Percentiles rank a stretch among this genome's conserved stretches.
These are phyloP conservation scores for Drosophila eugracilis DNA, from an alignment of 1,140 invertebrate species.

Conservation along the genomic window DNA sequence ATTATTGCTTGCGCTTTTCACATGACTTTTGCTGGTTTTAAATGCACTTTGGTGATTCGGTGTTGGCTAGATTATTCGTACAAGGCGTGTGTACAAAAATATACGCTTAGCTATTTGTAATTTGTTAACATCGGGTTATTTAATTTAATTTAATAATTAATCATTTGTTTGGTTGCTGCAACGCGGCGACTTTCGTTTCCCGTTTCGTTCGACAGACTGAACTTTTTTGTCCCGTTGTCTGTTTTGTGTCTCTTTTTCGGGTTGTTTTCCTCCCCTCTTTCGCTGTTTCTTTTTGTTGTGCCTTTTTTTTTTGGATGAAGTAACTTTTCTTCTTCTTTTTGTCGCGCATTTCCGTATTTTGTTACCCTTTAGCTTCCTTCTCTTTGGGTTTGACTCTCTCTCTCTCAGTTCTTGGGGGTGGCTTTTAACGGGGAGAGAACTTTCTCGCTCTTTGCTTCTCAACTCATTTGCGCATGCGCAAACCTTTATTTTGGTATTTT, in stretches of 20 bases:
- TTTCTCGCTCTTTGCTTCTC: conserved; percentile 8
- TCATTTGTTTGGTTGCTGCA: conserved; percentile 39
- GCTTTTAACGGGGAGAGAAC: not conserved
- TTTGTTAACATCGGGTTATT: conserved; percentile 37
- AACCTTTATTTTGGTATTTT: conserved; percentile 34
- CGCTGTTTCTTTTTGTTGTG: conserved; percentile 6
- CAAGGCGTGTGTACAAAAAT: conserved; percentile 63
- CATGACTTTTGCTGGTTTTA: conserved; percentile 35
- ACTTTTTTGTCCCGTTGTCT: conserved; percentile 20
- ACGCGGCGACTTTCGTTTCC: conserved; percentile 55
- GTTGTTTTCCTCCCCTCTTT: conserved; percentile 42
- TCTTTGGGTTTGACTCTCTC: conserved; percentile 13
- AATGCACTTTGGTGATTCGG: conserved; percentile 76
- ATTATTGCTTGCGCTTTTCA: conserved; percentile 50
- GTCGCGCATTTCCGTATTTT: conserved; percentile 77
- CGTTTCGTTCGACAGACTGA: conserved; percentile 64
- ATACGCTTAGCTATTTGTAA: conserved; percentile 45
- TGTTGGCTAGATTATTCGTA: conserved; percentile 29
- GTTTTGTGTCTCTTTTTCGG: conserved; percentile 47
- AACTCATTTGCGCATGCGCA: conserved; percentile 47
- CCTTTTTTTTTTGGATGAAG: conserved; percentile 34
- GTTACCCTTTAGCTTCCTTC: conserved; percentile 75
- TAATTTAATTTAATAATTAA: conserved; percentile 18
- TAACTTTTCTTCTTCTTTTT: conserved; percentile 62
- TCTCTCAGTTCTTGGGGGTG: conserved; percentile 9